A percentile compares a stretch with the other conserved stretches of the same genome.
Evolutionary conservation across 2,113 vertebrate species (phyloP).

Genomic region (Melanerpes aurifrons): DNA sequence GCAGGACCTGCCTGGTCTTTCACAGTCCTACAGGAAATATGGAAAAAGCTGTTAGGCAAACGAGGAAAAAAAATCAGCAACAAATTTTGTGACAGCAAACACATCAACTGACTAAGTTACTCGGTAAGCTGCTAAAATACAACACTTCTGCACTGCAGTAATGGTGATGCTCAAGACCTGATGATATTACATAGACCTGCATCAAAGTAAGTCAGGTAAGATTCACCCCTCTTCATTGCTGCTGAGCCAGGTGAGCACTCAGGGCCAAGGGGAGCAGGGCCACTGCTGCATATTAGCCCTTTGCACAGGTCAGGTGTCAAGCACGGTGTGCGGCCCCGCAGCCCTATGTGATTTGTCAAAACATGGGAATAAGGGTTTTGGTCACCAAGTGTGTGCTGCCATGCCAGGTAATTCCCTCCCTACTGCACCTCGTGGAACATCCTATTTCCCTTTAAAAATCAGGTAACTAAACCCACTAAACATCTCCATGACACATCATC

Average conservation of each 20-base stretch:
- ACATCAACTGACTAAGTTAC: not conserved
- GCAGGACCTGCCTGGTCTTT: conserved; percentile 87
- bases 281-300: not conserved
- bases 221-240: not conserved
- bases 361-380: accelerated
- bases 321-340: not conserved
- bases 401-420: not conserved
- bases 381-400: not conserved
- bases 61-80: not conserved
- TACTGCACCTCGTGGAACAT: not conserved
- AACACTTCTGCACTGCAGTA: not conserved
- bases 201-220: not conserved
- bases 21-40: conserved; percentile 86
- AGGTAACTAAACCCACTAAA: not conserved
- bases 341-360: not conserved
- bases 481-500: not conserved
- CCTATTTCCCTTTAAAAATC: not conserved
- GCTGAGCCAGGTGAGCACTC: not conserved
- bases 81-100: not conserved
- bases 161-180: not conserved
- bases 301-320: accelerated
- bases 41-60: not conserved
- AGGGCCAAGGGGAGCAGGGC: not conserved
- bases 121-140: not conserved
- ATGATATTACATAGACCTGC: not conserved